Evolutionary conservation across 2,888 invertebrate species (phyloP), one percentile per base, ranked within the genome.

Genomic region (Orthosia incerta): DNA sequence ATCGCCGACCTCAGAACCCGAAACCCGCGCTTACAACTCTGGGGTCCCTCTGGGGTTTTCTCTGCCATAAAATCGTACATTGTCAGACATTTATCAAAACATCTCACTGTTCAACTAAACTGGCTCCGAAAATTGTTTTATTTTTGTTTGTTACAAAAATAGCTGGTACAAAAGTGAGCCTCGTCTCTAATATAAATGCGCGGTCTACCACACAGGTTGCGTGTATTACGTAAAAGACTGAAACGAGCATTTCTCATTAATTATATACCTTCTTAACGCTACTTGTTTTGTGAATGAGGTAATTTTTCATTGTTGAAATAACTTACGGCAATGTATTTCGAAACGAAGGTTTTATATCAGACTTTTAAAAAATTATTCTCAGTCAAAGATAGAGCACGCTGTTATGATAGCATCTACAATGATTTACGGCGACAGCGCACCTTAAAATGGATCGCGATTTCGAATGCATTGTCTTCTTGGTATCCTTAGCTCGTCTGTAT

Each of bases 131-230:
- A 65, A 63, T 39, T 31, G 53, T 73, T 66, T 75, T 51, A 60
- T 68, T 71, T 77, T 64, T 74, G 16, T 31, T 75, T 70, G 50
- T 56, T 71, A 68, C 71, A 68, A 74, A 77, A 83, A 79, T 81
- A 81, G 46, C 55, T 50, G 50, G 31, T 56, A 55, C 62, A 53
- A 57, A 61, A 72, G 55, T 61, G 55, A 74, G 56, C 20, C 20
- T 65, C n/a, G 62, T 48, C 45, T 31, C 51, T 76, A 79, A 89
- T 88, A 89, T 88, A 86, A 89, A 90, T 90, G 87, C 84, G 76
- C 84, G 85, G 85, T 82, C 70, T 68, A 83, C 79, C 87, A 64
- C 80, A 70, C 63, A 83, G 84, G 83, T 86, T 87, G 85, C 80
- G 84, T 89, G 88, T 83, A 75, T 83, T 86, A 84, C 79, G 75